Base-by-base conservation (phyloP, 2,797 vertebrate species). In the Schizothorax lantsangensis region DNA sequence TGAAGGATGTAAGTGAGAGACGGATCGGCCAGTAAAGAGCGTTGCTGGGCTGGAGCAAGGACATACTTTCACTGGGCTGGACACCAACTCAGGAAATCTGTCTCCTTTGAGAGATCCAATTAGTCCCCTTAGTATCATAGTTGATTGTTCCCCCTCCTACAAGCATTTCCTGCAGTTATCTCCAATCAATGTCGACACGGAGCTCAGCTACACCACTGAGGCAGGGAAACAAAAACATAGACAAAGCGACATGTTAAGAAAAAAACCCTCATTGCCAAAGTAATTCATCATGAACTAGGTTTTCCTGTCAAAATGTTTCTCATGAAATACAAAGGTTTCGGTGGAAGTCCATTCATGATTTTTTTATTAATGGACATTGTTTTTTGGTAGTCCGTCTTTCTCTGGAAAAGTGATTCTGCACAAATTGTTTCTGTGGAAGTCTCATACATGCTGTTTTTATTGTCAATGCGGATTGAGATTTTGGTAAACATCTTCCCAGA, bases 101-200 rank as follows among this genome's bases (percentile, higher is more conserved):
- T 73, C 78, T 90, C 81, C 79, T 84, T 38, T 47, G 57, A 79
- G 85, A 73, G 36, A 17, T 40, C 68, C n/a, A 74, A 75, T 88
- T 85, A 81, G 26, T 81, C 57, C 15, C 66, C 59, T 86, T 77
- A 79, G 81, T 74, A 71, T 85, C 26, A 73, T 79, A 72, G 64
- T 73, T 87, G 72, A 88, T 88, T 88, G 54, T 52, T 40, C n/a
- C 66, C 75, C 38, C 72, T 68, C 64, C 77, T 57, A 40, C 30
- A 83, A 30, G 45, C 47, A 87, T 87, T 90, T 89, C 89, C 83
- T 88, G 87, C 86, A 40, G 38, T 88, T 86, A 79, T 90, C 45
- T 84, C n/a, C n/a, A 77, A 80, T 85, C 59, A 78, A 49, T 79
- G 59, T 74, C 15, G 14, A 75, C 49, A 88, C 26, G n/a, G 36